phyloP scores from a whole-genome alignment of 53 echinoderm and acorn worm genomes.

The Holothuria scabra region DNA sequence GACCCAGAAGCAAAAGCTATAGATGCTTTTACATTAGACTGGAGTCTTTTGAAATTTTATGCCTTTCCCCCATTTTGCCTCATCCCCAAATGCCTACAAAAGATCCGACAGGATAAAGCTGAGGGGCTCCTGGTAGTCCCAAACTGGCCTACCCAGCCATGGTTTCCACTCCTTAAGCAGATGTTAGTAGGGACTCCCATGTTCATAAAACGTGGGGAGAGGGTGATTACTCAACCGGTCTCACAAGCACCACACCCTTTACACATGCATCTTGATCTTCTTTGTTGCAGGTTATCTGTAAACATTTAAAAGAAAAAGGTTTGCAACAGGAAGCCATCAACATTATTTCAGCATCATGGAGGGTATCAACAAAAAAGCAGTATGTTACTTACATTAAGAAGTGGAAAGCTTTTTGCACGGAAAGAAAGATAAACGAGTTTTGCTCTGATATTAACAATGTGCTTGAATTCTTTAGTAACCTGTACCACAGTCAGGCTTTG shows the following conservation, averaged over 20 bases:
- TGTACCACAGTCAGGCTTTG: no score
- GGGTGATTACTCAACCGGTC: background rate
- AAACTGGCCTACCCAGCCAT: slow-evolving; percentile 38
- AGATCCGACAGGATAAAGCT: background rate
- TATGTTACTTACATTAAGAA: no score
- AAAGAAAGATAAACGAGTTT: no score
- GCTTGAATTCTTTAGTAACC: no score
- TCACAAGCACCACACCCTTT: background rate
- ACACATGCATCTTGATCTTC: no score
- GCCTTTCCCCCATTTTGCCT: slow-evolving; percentile 46
- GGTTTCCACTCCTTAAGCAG: slow-evolving; percentile 10
- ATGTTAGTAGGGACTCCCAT: background rate
- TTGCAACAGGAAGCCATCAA: no score
- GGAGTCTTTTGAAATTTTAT: slow-evolving; percentile 3
- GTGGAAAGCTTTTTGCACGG: no score
- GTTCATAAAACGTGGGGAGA: background rate
- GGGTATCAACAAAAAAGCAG: no score
- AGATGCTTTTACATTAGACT: slow-evolving; percentile 26
- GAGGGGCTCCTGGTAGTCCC: slow-evolving; percentile 33
- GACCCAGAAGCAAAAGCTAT: slow-evolving; percentile 15
- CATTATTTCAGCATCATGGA: no score
- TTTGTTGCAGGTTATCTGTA: no score
- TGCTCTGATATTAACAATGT: no score
- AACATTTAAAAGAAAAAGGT: no score
- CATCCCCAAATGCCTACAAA: slow-evolving; percentile 18